These are phyloP conservation scores for Zaprionus ornatus DNA, from an alignment of 1,140 invertebrate genomes.

Conservation along the genomic window DNA sequence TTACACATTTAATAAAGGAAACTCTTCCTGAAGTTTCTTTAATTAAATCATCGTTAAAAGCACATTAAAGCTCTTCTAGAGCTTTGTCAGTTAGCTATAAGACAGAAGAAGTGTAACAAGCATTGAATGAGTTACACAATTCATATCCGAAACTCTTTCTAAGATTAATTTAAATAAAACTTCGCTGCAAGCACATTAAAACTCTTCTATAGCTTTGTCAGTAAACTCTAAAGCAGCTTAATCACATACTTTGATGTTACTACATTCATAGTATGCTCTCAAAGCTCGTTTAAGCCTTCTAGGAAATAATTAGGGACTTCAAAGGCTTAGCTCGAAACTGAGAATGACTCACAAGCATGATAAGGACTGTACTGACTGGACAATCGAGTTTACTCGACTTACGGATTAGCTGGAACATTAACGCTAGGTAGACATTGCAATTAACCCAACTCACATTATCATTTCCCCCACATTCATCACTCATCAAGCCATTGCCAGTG, in stretches of 20 bases:
- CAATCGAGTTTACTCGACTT: not conserved
- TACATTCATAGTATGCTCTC: not conserved
- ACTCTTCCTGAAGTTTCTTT: not conserved
- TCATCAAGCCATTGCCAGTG: constrained; percentile 46
- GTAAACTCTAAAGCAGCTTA: no score
- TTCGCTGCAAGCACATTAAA: not conserved
- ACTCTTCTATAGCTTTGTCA: not conserved
- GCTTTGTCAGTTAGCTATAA: no score
- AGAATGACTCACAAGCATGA: not conserved
- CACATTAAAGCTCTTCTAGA: no score
- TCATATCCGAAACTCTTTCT: no score
- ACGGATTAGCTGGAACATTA: not conserved
- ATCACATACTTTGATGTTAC: no score
- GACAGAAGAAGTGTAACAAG: no score
- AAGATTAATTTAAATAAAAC: no score
- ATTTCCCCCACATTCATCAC: constrained; percentile 29
- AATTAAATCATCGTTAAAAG: no score
- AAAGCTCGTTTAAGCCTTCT: not conserved
- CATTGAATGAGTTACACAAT: no score
- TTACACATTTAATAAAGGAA: not conserved
- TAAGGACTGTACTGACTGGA: not conserved
- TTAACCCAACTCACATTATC: constrained; percentile 25
- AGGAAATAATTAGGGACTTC: not conserved
- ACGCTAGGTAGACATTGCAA: constrained; percentile 1
- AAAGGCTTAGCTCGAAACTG: not conserved